Base-by-base conservation (phyloP, 1,140 invertebrate genomes). In the Cydia splendana region DNA sequence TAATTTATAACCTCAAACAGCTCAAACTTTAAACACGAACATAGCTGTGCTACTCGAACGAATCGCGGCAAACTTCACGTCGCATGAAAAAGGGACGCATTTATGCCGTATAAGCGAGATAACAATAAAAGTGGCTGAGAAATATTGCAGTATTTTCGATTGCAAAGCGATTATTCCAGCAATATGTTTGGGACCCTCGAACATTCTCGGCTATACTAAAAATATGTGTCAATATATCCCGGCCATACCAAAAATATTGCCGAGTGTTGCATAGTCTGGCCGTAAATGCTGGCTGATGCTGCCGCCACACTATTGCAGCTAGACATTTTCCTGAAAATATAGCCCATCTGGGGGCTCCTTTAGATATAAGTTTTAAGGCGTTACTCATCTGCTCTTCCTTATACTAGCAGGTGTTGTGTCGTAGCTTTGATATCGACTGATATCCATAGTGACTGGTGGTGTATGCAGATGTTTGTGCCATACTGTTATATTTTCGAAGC, bases 261-360 rank as follows among this genome's bases (percentile, higher is more conserved):
- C 53, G 53, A 62, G 62, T 65, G 20, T 65, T 65, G 62, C 62
- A 65, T 65, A 28, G 62, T 65, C 24, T 65, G 20, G 20, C 62
- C 62, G 62, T 65, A 65, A 65, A 65, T 65, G 62, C 62, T 65
- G 62, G 62, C 62, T 65, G 62, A 65, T 65, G 20, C 62, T 65
- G 20, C 62, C 62, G 18, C 62, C 62, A 65, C 20, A 24, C 53
- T 62, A 28, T 65, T 65, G 62, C 62, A 65, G 62, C 62, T 28
- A 65, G 1, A 65, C 62, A 65, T 65, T 28, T 62, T 24, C 24
- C 24, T 24, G 24, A 24, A 24, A 24, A 24, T 24, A 24, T 24
- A 24, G 24, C 24, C 24, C 24, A 2, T 24, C 24, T 24, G 24
- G 24, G 0, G 0, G 24, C 24, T 24, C 24, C 24, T 24, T 24